Conservation (phyloP, 2,888 invertebrate genomes). For the Octodonta nipae region DNA sequence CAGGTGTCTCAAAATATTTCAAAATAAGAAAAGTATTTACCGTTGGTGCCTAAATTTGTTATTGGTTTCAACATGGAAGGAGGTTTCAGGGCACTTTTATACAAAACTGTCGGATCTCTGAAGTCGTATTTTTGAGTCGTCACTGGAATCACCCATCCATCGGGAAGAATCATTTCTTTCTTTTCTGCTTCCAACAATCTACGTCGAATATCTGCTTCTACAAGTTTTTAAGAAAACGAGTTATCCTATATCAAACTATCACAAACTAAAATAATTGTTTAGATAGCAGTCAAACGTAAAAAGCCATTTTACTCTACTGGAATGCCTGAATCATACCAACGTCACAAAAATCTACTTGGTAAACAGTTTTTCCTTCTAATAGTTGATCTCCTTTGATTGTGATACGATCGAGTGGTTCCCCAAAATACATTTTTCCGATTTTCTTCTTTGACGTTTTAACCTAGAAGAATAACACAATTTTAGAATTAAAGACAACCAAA, state of each 20-base stretch:
- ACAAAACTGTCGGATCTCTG: slow-evolving; percentile 14
- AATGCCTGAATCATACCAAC: no score
- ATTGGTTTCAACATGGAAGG: slow-evolving; percentile 11
- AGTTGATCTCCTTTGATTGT: slow-evolving; percentile 14
- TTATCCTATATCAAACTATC: not conserved
- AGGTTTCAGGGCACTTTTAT: slow-evolving; percentile 12
- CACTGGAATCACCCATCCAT: slow-evolving; percentile 16
- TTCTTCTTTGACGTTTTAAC: slow-evolving; percentile 15
- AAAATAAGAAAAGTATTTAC: slow-evolving; percentile 14
- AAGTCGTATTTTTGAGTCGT: slow-evolving; percentile 18
- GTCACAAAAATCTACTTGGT: slow-evolving; percentile 22
- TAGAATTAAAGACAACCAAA: no score
- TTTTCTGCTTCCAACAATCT: slow-evolving; percentile 11
- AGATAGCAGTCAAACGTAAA: not conserved
- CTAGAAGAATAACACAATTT: slow-evolving; percentile 9
- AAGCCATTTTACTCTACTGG: no score
- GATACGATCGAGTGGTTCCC: slow-evolving; percentile 15
- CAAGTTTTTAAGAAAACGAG: slow-evolving; percentile 3
- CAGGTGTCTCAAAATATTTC: no score
- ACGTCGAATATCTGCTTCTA: slow-evolving; percentile 16
- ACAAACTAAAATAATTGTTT: not conserved
- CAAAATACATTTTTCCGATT: slow-evolving; percentile 16
- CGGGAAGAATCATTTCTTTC: slow-evolving; percentile 13
- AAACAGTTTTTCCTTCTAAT: slow-evolving; percentile 16
- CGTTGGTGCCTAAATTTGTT: slow-evolving; percentile 16